Conservation (phyloP, 2,113 vertebrate genomes). For the Sylvilagus bachmani region DNA sequence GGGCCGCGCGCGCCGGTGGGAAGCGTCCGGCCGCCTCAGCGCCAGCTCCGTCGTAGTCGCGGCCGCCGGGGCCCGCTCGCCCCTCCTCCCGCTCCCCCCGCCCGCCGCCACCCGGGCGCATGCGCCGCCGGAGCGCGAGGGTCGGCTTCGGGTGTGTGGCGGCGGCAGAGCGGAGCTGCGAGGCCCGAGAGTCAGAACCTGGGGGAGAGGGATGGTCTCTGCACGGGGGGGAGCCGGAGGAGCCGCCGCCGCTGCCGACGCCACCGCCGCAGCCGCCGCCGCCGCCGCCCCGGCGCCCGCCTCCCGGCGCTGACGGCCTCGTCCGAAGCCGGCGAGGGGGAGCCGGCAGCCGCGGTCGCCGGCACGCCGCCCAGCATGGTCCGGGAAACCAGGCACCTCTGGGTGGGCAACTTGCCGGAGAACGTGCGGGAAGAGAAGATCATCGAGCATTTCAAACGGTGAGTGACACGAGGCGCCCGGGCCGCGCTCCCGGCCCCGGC, state of each 20-base stretch:
- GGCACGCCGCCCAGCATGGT: conserved; percentile 96
- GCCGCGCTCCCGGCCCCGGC: conserved; percentile 47
- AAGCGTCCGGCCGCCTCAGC: conserved; percentile 80
- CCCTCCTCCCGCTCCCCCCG: conserved; percentile 84
- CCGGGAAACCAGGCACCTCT: conserved; percentile 99
- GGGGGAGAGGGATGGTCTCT: conserved; percentile 90
- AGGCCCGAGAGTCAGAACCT: conserved; percentile 86
- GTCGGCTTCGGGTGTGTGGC: conserved; percentile 84
- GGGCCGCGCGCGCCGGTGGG: conserved; percentile 88
- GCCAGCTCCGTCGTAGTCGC: conserved; percentile 76
- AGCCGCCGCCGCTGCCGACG: conserved; percentile 90
- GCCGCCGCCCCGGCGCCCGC: conserved; percentile 83
- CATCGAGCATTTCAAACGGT: conserved; percentile 99
- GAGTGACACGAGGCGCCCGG: conserved; percentile 87
- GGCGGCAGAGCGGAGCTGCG: conserved; percentile 84
- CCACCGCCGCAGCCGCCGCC: conserved; percentile 85
- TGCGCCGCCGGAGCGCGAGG: conserved; percentile 83
- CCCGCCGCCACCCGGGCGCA: conserved; percentile 80
- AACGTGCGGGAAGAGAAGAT: conserved; percentile 99
- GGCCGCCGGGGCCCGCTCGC: conserved; percentile 72
- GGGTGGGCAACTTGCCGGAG: conserved; percentile 99
- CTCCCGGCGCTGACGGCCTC: conserved; percentile 83
- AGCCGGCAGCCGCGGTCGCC: conserved; percentile 80
- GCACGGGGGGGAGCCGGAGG: conserved; percentile 83
- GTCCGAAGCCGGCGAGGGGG: conserved; percentile 82